Evolutionary conservation across 2,113 vertebrate genomes (phyloP).

Genomic region (Anoplopoma fimbria): DNA sequence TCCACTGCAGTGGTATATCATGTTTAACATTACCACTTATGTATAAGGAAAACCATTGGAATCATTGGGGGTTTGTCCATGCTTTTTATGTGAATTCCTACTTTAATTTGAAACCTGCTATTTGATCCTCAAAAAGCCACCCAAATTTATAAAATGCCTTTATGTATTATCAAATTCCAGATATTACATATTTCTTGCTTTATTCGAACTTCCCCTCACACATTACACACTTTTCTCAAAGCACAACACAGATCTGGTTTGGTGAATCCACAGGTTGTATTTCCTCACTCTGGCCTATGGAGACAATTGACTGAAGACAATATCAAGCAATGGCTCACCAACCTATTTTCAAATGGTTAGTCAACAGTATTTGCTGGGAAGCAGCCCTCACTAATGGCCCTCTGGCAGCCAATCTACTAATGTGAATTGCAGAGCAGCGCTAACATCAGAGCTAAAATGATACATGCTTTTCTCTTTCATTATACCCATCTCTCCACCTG

Average conservation of each 20-base stretch:
- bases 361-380: constrained; percentile 66
- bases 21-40: constrained; percentile 33
- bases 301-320: constrained; percentile 14
- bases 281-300: not conserved
- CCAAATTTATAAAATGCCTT: not conserved
- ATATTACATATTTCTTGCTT: not conserved
- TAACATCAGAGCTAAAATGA: constrained; percentile 43
- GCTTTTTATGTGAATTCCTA: constrained; percentile 19
- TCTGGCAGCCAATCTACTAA: constrained; percentile 56
- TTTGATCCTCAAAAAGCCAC: constrained; percentile 12
- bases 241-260: not conserved
- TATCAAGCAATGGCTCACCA: too few species aligned
- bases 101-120: not conserved
- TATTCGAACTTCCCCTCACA: not conserved
- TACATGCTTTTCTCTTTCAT: constrained; percentile 47
- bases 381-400: constrained; percentile 47
- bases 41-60: constrained; percentile 1
- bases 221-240: constrained; percentile 18
- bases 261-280: constrained; percentile 28
- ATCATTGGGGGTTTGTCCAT: not conserved
- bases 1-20: constrained; percentile 1
- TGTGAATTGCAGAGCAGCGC: constrained; percentile 33
- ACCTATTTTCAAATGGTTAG: constrained; percentile 58
- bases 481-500: constrained; percentile 51
- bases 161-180: not conserved